Conservation (phyloP, 2,888 invertebrate species). For the Torymus aiolomorphi region DNA sequence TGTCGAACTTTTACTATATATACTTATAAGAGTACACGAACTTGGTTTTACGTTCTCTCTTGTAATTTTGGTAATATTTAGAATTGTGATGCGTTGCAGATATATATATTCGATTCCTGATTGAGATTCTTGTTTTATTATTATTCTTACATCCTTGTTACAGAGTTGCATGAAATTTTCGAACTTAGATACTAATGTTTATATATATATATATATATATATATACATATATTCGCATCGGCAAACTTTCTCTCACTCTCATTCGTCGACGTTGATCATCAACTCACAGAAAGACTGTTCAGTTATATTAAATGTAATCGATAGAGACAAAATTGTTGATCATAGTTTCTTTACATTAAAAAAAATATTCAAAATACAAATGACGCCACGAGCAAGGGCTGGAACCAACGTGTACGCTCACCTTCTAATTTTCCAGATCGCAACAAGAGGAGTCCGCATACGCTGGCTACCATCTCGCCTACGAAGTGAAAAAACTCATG, state of each 20-base stretch:
- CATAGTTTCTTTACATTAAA: slow-evolving; percentile 8
- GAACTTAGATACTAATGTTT: slow-evolving; percentile 14
- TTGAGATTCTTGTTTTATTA: slow-evolving; percentile 9
- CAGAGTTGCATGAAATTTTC: slow-evolving; percentile 35
- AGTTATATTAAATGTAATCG: not conserved
- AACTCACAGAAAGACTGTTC: slow-evolving; percentile 1
- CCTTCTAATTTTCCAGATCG: slow-evolving; percentile 86
- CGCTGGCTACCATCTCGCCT: slow-evolving; percentile 99
- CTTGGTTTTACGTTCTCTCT: slow-evolving; percentile 21
- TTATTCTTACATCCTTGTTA: slow-evolving; percentile 21
- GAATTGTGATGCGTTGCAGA: slow-evolving; percentile 39
- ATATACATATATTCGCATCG: slow-evolving; percentile 11
- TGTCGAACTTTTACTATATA: not conserved
- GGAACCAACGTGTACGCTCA: slow-evolving; percentile 64
- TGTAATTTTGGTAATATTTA: slow-evolving; percentile 26
- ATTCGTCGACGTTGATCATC: slow-evolving; percentile 20
- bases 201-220: not conserved
- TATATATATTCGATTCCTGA: slow-evolving; percentile 13
- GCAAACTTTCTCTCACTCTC: slow-evolving; percentile 22
- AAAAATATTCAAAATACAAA: not conserved
- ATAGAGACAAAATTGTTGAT: too few relatives aligned
- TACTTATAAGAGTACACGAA: slow-evolving; percentile 6
- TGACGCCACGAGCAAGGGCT: slow-evolving; percentile 4
- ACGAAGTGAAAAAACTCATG: slow-evolving; percentile 99
- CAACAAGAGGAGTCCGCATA: slow-evolving; percentile 94